These are phyloP conservation scores for Leptinotarsa haldemani DNA, from an alignment of 2,888 invertebrate species.

Conservation along the genomic window DNA sequence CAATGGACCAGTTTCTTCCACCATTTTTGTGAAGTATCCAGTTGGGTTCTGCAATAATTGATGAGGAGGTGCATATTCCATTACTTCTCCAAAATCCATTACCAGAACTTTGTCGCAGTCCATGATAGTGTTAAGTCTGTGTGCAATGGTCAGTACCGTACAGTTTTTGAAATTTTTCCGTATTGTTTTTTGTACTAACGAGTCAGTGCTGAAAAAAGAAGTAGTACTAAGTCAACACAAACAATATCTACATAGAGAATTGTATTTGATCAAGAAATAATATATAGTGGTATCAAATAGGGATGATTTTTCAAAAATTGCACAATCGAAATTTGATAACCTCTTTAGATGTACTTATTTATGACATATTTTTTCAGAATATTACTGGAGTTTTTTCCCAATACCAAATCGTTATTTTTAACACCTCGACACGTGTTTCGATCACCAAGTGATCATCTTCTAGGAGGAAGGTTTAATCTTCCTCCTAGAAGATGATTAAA, in stretches of 20 bases:
- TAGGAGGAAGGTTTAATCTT: too few relatives aligned
- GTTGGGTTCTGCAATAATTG: constrained; percentile 58
- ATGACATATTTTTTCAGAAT: too few relatives aligned
- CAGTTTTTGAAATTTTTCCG: constrained; percentile 79
- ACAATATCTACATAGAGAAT: not conserved
- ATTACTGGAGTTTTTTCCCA: too few relatives aligned
- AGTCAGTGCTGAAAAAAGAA: constrained; percentile 74
- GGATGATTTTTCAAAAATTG: too few relatives aligned
- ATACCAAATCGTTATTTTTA: too few relatives aligned
- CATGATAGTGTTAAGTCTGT: constrained; percentile 86
- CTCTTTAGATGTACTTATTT: too few relatives aligned
- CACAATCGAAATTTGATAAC: too few relatives aligned
- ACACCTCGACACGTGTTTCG: too few relatives aligned
- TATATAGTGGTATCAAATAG: too few relatives aligned
- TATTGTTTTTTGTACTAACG: constrained; percentile 80
- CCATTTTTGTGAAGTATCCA: constrained; percentile 60
- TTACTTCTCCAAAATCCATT: constrained; percentile 69
- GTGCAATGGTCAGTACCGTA: constrained; percentile 86
- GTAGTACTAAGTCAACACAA: not conserved
- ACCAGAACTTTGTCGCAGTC: constrained; percentile 81
- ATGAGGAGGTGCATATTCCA: constrained; percentile 70
- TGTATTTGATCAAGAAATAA: not conserved
- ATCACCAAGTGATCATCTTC: too few relatives aligned
- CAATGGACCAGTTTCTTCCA: constrained; percentile 60
- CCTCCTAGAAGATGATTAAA: too few relatives aligned